Evolutionary conservation across 1,140 invertebrate genomes (phyloP).

Genomic region (Calycopis cecrops): DNA sequence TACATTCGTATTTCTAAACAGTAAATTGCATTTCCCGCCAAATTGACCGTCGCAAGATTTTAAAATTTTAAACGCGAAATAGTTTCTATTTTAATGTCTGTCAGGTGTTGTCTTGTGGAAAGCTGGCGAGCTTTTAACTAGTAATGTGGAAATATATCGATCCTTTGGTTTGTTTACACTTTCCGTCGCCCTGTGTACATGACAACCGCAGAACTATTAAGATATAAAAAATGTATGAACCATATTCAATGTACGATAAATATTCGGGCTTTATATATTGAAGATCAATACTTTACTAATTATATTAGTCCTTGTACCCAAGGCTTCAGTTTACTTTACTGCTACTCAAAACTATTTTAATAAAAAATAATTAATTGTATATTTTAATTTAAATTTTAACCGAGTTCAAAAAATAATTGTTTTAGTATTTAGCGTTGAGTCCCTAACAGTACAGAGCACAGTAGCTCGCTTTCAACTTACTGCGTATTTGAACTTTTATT

Average conservation of each 20-base stretch:
- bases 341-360: too few species aligned
- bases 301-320: too few species aligned
- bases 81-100: slow-evolving; percentile 24
- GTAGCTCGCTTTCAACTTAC: too few species aligned
- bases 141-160: slow-evolving; percentile 57
- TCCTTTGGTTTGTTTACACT: slow-evolving; percentile 68
- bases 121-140: slow-evolving; percentile 48
- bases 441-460: too few species aligned
- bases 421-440: too few species aligned
- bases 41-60: slow-evolving; percentile 34
- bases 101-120: slow-evolving; percentile 40
- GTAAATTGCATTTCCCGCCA: slow-evolving; percentile 46
- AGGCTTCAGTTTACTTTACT: too few species aligned
- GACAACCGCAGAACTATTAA: slow-evolving; percentile 51
- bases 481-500: too few species aligned
- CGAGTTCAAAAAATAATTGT: too few species aligned
- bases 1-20: slow-evolving; percentile 55
- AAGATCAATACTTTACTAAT: too few species aligned
- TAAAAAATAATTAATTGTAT: too few species aligned
- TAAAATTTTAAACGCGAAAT: slow-evolving; percentile 18
- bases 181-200: slow-evolving; percentile 66
- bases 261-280: background rate
- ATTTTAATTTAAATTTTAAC: too few species aligned
- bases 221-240: slow-evolving; percentile 2
- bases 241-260: slow-evolving; percentile 1